phyloP scores from a whole-genome alignment of 2,797 vertebrate genomes.

The Lagorchestes hirsutus region DNA sequence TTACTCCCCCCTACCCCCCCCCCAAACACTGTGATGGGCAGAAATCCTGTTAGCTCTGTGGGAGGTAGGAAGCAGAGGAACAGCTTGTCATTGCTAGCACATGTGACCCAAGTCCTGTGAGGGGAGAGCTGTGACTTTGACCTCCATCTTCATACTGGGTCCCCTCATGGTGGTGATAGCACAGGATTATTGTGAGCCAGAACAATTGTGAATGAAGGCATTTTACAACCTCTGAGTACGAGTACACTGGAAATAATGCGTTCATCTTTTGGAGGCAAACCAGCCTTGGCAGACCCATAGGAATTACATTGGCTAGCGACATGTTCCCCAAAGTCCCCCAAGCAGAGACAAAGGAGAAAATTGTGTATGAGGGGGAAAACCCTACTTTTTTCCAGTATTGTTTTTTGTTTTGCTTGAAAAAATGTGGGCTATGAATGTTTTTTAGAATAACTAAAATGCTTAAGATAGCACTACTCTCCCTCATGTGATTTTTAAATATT shows the following conservation, averaged over 20 bases:
- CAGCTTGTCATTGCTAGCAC: background rate
- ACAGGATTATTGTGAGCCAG: background rate
- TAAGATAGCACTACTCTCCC: slow-evolving; percentile 13
- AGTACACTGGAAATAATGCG: background rate
- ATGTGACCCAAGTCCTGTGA: background rate
- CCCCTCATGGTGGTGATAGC: background rate
- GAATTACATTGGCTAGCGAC: background rate
- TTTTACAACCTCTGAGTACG: background rate
- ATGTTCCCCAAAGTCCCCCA: background rate
- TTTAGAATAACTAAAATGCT: slow-evolving; percentile 12
- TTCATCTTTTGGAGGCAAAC: background rate
- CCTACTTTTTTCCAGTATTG: background rate
- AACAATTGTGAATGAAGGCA: slow-evolving; percentile 5
- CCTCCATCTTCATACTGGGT: background rate
- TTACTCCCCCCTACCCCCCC: background rate
- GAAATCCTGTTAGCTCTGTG: background rate
- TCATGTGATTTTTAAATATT: background rate
- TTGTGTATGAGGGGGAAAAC: background rate
- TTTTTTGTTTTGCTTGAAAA: background rate
- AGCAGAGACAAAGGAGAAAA: background rate
- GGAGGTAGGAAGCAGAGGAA: background rate
- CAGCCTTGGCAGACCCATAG: background rate
- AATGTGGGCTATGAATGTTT: slow-evolving; percentile 10
- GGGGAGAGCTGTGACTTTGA: background rate
- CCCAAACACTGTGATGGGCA: background rate